Base-by-base conservation (phyloP, 2,888 invertebrate species). In the Meta bourneti region DNA sequence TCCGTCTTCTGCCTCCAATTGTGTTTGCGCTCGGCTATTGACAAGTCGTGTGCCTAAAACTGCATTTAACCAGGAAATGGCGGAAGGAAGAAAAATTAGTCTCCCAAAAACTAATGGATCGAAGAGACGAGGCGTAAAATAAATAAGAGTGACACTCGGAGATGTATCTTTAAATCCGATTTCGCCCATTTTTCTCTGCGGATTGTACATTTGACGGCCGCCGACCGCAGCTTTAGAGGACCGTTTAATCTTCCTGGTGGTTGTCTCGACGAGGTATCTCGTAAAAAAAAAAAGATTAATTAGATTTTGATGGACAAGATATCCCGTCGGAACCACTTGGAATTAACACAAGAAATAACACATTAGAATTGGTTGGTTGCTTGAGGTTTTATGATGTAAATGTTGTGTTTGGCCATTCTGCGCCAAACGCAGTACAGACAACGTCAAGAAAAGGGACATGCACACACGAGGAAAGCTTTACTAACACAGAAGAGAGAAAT, bases 131-230 rank as follows among this genome's bases (percentile, higher is more conserved):
- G 71, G 16, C 48, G 11, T 72, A 72, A 83, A 83, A 83, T 83
- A 83, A 83, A 83, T 72, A 72, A 71, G n/a, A 11, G 51, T 72
- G 83, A 72, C 83, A 83, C 54, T 19, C 83, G 19, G 51, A 72
- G 52, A 83, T 72, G 51, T 83, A 83, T 83, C 83, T 72, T 83
- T 72, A 72, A 83, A 83, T 83, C 83, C 72, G 71, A 72, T 83
- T 83, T 81, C 19, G 20, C 5, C 70, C 70, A 19, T 74, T 6
- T 51, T 77, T 77, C 16, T 61, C 77, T 77, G 13, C 7, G 16
- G 9, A 9, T 5, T 16, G 16, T 9, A 11, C 61, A 61, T 61
- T 61, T 61, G 61, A 61, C 61, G 11, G 9, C 5, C 61, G 11
- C 61, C 5, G 61, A 61, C 61, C 8, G 11, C 61, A 16, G 11